Evolutionary conservation across 2,888 invertebrate genomes (phyloP), one percentile per base, ranked within the genome.

Genomic region (Chrysolina oricalcia): DNA sequence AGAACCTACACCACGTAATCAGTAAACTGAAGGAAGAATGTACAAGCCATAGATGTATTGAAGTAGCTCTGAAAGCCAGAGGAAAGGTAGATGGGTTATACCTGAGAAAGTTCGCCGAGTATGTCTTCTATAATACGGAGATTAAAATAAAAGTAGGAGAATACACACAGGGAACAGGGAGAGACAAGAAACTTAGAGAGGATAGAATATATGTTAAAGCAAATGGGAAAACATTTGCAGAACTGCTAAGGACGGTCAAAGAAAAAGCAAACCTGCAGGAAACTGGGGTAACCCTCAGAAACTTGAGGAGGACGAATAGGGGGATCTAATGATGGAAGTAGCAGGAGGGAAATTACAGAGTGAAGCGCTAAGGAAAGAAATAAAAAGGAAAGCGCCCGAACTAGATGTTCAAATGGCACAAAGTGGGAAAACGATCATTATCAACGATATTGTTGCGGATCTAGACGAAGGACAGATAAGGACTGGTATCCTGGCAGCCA

Each of bases 261-360:
- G 43, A 56, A 40, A 68, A 69, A 35, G 69, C 40, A 15, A 59
- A 69, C 50, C 17, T 69, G 1, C 35, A 69, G 40, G 69, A 53
- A 27, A 27, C 27, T 3, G 27, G 27, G 5, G 27, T 27, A 27
- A 27, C 27, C 27, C 27, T 27, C n/a, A 43, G 40, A 70, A 70
- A 19, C 19, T 43, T 21, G 40, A 43, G 17, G 56, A 23, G n/a
- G 56, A 53, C n/a, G 15, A 43, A 40, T 27, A 70, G 19, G 70
- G 70, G 4, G 70, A 70, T 23, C 41, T 62, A n/a, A 35, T 70
- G 3, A 41, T 70, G 43, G 70, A 70, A 41, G 70, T 70, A 62
- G 43, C 19, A 62, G 59, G 62, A 59, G 70, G 70, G 40, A 59
- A 19, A 43, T 43, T 15, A 41, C 40, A 70, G 21, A 69, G 53